Conservation (phyloP, 2,888 invertebrate species). For the Megamerina dolium region DNA sequence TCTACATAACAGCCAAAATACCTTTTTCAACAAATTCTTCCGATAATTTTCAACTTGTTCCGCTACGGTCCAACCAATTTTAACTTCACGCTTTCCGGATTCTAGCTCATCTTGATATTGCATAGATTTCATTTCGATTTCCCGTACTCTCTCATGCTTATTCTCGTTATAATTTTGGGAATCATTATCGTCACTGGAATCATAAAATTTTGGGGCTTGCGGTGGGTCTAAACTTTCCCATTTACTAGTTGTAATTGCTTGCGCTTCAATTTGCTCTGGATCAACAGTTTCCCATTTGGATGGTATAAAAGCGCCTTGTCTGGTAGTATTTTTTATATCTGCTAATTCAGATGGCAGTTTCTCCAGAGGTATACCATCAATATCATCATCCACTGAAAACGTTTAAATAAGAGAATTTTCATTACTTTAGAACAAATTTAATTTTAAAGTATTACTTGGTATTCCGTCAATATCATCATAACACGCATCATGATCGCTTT, state of each 20-base stretch:
- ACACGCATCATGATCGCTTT: slow-evolving; percentile 43
- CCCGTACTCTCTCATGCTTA: slow-evolving; percentile 70
- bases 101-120: slow-evolving; percentile 96
- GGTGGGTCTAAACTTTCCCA: slow-evolving; percentile 71
- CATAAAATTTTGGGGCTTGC: slow-evolving; percentile 45
- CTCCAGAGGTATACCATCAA: slow-evolving; percentile 68
- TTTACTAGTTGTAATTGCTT: slow-evolving; percentile 81
- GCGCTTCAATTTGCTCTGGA: slow-evolving; percentile 72
- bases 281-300: slow-evolving; percentile 97
- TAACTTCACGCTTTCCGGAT: slow-evolving; percentile 68
- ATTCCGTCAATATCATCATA: slow-evolving; percentile 66
- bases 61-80: slow-evolving; percentile 66
- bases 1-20: slow-evolving; percentile 31
- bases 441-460: slow-evolving; percentile 50
- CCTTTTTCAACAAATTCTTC: slow-evolving; percentile 81
- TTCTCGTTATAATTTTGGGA: slow-evolving; percentile 58
- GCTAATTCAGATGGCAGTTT: slow-evolving; percentile 23
- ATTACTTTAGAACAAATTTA: too few species aligned
- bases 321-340: slow-evolving; percentile 22
- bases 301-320: slow-evolving; percentile 70
- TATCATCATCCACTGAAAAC: slow-evolving; percentile 62
- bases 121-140: slow-evolving; percentile 92
- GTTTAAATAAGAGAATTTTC: slow-evolving; percentile 8
- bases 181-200: slow-evolving; percentile 45
- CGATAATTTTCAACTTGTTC: slow-evolving; percentile 89